Evolutionary conservation across 2,113 vertebrate species (phyloP).

Genomic region (Cyprinodon brontotheroides): DNA sequence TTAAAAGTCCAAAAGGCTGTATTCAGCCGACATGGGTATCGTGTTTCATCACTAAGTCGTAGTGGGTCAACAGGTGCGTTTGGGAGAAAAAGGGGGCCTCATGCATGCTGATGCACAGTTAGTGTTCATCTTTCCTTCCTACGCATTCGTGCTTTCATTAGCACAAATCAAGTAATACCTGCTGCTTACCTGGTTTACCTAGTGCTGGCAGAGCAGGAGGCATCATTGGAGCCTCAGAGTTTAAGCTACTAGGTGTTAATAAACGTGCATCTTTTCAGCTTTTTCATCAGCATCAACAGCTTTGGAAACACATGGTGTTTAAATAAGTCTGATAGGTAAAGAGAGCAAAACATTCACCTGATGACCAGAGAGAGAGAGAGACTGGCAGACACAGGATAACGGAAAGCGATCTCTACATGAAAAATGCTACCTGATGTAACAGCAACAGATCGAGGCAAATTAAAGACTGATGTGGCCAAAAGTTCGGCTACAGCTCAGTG

Average conservation of each 20-base stretch:
- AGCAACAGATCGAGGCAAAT: background rate
- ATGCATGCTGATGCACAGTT: conserved; percentile 54
- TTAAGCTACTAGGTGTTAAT: conserved; percentile 3
- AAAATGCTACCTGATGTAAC: conserved; percentile 13
- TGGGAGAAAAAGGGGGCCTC: conserved; percentile 47
- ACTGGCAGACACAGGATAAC: background rate
- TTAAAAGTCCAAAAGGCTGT: conserved; percentile 57
- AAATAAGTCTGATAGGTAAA: conserved; percentile 3
- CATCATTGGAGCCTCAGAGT: background rate
- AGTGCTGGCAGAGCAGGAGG: conserved; percentile 5
- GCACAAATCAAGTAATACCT: conserved; percentile 38
- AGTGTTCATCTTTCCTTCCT: conserved; percentile 45
- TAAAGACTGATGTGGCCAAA: background rate
- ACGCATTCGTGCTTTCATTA: conserved; percentile 45
- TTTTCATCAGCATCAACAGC: conserved; percentile 4
- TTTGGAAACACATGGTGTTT: conserved; percentile 21
- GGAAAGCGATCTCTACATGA: background rate
- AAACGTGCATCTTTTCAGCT: background rate
- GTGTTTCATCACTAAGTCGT: conserved; percentile 61
- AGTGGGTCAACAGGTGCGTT: conserved; percentile 69
- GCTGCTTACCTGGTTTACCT: conserved; percentile 11
- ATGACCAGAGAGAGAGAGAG: conserved; percentile 2
- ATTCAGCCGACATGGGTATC: conserved; percentile 58
- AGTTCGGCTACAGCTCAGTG: background rate
- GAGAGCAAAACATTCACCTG: conserved; percentile 6